Percentiles rank a stretch among this genome's conserved stretches.
Conservation (phyloP, 2,888 invertebrate species). For the Epiblema foenella region DNA sequence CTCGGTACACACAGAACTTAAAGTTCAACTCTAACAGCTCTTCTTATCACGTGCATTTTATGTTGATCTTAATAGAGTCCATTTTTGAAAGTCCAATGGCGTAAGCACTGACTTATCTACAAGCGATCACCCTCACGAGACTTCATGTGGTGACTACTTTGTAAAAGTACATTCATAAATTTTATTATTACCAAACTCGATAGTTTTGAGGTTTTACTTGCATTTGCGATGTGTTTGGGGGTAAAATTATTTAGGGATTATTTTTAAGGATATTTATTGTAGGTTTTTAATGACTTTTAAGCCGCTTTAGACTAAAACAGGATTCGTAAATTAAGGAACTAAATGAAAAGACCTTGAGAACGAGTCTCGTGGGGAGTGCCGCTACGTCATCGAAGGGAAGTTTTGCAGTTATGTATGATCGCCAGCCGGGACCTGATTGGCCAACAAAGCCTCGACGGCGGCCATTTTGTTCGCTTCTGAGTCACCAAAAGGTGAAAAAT, state of each 20-base stretch:
- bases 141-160: conserved; percentile 79
- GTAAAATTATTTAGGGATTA: conserved; percentile 28
- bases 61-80: conserved; percentile 52
- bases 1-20: conserved; percentile 68
- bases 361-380: conserved; percentile 82
- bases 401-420: conserved; percentile 75
- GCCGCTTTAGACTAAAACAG: conserved; percentile 57
- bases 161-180: conserved; percentile 80
- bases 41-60: conserved; percentile 51
- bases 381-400: conserved; percentile 76
- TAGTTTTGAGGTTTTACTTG: conserved; percentile 39
- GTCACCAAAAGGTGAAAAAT: conserved; percentile 87
- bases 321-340: conserved; percentile 63
- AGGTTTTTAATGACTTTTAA: conserved; percentile 36
- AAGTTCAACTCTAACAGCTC: conserved; percentile 56
- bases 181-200: conserved; percentile 63
- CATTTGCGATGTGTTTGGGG: neutral
- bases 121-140: conserved; percentile 67
- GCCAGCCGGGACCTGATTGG: conserved; percentile 74
- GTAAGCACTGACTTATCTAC: conserved; percentile 51
- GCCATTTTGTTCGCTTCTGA: conserved; percentile 88
- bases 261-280: conserved; percentile 10
- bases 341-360: conserved; percentile 83
- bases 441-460: conserved; percentile 82
- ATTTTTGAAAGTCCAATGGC: conserved; percentile 52